phyloP scores from a whole-genome alignment of 2,888 invertebrate species.

The Drosophila stalkeri region DNA sequence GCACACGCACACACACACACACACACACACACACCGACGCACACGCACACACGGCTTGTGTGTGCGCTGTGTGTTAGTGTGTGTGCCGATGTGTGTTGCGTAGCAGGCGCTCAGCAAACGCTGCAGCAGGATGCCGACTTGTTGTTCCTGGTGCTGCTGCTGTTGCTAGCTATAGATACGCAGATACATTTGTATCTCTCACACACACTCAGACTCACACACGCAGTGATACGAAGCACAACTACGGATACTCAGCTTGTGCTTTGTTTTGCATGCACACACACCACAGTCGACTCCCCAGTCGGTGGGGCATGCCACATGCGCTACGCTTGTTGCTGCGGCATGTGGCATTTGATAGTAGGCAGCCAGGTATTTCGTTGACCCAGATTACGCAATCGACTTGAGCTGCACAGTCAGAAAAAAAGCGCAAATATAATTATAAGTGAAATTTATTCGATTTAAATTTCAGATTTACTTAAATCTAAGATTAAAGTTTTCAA shows the following conservation, averaged over 20 bases:
- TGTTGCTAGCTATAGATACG: slow-evolving; percentile 34
- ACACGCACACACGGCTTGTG: slow-evolving; percentile 1
- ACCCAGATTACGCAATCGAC: slow-evolving; percentile 73
- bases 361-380: slow-evolving; percentile 58
- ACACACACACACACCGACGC: background rate
- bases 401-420: background rate
- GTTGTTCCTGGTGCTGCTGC: slow-evolving; percentile 39
- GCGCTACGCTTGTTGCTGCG: slow-evolving; percentile 45
- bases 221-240: slow-evolving; percentile 14
- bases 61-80: slow-evolving; percentile 62
- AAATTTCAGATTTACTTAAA: background rate
- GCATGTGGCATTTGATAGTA: slow-evolving; percentile 46
- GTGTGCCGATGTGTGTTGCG: slow-evolving; percentile 73
- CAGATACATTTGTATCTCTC: slow-evolving; percentile 69
- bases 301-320: slow-evolving; percentile 1
- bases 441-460: background rate
- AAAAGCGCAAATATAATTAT: background rate
- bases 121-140: slow-evolving; percentile 51
- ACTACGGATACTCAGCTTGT: slow-evolving; percentile 21
- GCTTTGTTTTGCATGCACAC: slow-evolving; percentile 41
- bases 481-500: background rate
- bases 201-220: slow-evolving; percentile 38
- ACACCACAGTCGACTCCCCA: background rate
- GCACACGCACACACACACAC: slow-evolving; percentile 17
- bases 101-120: slow-evolving; percentile 72